A percentile compares a stretch with the other conserved stretches of the same genome.
Evolutionary conservation across 2,888 invertebrate species (phyloP).

Genomic region (Polymixis flavicincta): DNA sequence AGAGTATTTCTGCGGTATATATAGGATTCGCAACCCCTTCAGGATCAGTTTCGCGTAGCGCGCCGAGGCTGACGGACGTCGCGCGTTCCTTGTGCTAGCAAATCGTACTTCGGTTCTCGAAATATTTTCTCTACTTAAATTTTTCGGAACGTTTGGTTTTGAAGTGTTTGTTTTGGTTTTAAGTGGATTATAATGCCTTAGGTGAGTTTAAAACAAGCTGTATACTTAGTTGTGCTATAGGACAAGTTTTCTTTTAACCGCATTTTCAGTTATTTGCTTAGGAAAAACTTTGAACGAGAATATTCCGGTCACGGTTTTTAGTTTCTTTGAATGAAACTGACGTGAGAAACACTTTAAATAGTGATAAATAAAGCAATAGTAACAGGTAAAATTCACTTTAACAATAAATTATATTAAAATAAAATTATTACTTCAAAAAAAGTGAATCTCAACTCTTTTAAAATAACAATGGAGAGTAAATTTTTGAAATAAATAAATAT

Average conservation of each 20-base stretch:
- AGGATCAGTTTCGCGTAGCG: slow-evolving; percentile 65
- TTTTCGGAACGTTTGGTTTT: slow-evolving; percentile 41
- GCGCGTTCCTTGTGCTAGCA: slow-evolving; percentile 41
- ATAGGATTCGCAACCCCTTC: slow-evolving; percentile 66
- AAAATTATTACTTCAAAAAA: neutral
- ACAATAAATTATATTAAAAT: neutral
- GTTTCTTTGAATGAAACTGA: neutral
- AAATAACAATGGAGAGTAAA: neutral
- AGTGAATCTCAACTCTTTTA: too few relatives aligned
- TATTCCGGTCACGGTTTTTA: neutral
- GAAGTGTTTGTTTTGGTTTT: slow-evolving; percentile 54
- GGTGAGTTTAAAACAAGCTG: slow-evolving; percentile 36
- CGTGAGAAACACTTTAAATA: neutral
- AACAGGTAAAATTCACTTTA: neutral
- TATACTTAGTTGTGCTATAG: neutral
- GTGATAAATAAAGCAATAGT: neutral
- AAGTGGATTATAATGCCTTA: slow-evolving; percentile 50
- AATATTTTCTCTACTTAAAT: slow-evolving; percentile 38
- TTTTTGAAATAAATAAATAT: neutral
- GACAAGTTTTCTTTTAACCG: neutral
- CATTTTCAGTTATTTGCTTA: neutral
- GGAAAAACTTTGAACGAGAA: neutral
- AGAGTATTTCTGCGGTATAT: slow-evolving; percentile 60
- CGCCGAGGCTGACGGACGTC: slow-evolving; percentile 61
- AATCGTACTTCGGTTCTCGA: slow-evolving; percentile 47